Conservation (phyloP, 2,888 invertebrate genomes). For the Diarsia brunnea region DNA sequence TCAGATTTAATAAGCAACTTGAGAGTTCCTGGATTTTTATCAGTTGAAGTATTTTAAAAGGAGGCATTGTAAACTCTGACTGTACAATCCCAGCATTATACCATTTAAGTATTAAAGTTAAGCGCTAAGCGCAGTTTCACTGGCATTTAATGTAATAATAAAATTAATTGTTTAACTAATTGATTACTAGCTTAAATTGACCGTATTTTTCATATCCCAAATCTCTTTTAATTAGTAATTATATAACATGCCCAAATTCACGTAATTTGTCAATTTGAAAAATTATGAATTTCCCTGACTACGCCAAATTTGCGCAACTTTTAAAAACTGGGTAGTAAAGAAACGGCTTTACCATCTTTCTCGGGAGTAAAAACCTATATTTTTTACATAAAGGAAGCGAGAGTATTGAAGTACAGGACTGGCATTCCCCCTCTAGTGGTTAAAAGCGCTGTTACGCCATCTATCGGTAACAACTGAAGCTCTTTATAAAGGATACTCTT, state of each 20-base stretch:
- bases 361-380: neutral
- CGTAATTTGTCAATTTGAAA: no score
- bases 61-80: neutral
- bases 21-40: constrained; percentile 10
- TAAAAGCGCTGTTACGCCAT: constrained; percentile 29
- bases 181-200: neutral
- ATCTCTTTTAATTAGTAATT: neutral
- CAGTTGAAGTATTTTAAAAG: neutral
- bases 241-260: neutral
- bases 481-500: neutral
- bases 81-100: neutral
- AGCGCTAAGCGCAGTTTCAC: no score
- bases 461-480: neutral
- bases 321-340: neutral
- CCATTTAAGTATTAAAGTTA: no score
- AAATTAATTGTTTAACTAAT: neutral
- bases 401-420: constrained; percentile 7
- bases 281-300: no score
- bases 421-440: constrained; percentile 13
- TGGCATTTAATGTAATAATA: neutral
- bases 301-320: neutral
- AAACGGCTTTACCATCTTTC: neutral
- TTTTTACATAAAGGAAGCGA: neutral
- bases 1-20: constrained; percentile 28
- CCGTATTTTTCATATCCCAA: neutral